Base-by-base conservation (phyloP, 2,113 vertebrate genomes). In the Setophaga coronata region DNA sequence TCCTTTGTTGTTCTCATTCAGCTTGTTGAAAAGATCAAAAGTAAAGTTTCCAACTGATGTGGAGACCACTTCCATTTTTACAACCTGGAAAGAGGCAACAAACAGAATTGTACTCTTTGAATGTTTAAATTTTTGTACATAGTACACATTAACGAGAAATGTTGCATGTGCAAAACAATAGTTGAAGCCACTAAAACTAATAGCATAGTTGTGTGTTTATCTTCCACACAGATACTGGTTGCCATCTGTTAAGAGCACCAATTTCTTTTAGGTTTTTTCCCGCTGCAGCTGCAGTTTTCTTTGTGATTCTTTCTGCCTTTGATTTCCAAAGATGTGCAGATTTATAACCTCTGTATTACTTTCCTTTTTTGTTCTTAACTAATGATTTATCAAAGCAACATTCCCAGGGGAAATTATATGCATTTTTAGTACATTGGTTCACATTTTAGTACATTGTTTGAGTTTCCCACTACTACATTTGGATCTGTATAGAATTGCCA, bases 1-100 rank as follows among this genome's bases (percentile, higher is more conserved):
- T 0, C 47, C 62, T 9, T 97, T 50, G 1, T 91, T 95, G 2
- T 18, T 12, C 33, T 97, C 96, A 92, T 97, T 98, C 86, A 99
- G 76, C 29, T 97, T 98, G 73, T 97, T 98, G 91, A 98, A 98
- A 85, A 99, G 96, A 33, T 98, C 98, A 92, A 99, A 29, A 13
- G 98, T 97, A 69, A 99, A 99, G 7, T 40, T 72, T 2, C 98
- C 98, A 91, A 99, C 97, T 43, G 99, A 98, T 80, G 71, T 85
- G 69, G 97, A 97, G 43, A 98, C 66, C 33, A 91, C 78, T 31
- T 98, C 98, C 99, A 99, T 99, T 94, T 69, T 93, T 78, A 43
- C 76, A 88, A 19, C 38, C 97, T 98, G 50, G 25, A 94, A 81
- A 57, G 93, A 87, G 18, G 2, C 6, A 92, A 50, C 11, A 93